Conservation (phyloP, 2,888 invertebrate genomes). For the Meteorus colon region DNA sequence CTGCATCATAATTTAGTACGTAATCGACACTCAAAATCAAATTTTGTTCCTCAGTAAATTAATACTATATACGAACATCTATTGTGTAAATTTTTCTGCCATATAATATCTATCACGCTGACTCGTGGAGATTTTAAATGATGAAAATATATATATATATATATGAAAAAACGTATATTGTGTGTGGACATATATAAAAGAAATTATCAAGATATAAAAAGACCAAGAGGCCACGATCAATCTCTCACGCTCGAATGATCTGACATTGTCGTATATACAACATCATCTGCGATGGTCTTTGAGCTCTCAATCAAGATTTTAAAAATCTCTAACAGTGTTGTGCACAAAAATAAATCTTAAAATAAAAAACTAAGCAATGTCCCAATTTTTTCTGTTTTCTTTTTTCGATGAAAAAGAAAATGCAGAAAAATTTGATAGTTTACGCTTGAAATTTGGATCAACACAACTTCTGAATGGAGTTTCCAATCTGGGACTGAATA, state of each 20-base stretch:
- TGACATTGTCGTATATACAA: constrained; percentile 11
- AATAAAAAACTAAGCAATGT: no score
- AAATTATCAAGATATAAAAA: constrained; percentile 9
- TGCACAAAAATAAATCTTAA: no score
- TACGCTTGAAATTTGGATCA: no score
- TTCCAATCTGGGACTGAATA: no score
- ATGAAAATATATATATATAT: constrained; percentile 7
- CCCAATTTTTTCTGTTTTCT: no score
- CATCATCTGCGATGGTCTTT: constrained; percentile 1
- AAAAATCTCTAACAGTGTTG: neutral
- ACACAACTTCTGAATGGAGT: no score
- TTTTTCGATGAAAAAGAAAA: no score
- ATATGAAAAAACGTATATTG: neutral
- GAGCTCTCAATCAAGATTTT: constrained; percentile 12
- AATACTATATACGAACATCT: neutral
- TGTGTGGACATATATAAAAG: neutral
- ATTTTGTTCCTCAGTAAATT: neutral
- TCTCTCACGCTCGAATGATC: constrained; percentile 18
- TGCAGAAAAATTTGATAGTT: no score
- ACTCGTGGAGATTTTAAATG: neutral
- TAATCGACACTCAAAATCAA: constrained; percentile 26
- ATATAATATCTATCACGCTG: constrained; percentile 3
- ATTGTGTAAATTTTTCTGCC: neutral
- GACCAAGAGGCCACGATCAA: neutral
- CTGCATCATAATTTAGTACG: neutral